Percentiles rank a stretch among this genome's conserved stretches.
These are phyloP conservation scores for Dasyornis broadbenti DNA, from an alignment of 2,113 vertebrate genomes.

Conservation along the genomic window DNA sequence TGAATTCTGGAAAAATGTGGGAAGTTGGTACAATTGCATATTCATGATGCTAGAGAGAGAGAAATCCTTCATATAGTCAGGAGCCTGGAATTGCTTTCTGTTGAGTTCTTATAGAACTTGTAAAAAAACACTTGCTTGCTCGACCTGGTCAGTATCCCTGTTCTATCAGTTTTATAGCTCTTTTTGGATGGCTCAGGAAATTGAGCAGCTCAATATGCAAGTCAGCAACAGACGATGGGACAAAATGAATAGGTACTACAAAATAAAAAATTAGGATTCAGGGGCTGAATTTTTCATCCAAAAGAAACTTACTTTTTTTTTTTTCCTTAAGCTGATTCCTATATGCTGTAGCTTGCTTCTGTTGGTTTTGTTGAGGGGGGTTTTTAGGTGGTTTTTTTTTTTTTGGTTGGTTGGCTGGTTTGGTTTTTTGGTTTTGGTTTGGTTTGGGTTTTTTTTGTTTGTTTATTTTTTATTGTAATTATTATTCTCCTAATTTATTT, in stretches of 20 bases:
- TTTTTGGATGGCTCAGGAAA: neutral
- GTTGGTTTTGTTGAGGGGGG: neutral
- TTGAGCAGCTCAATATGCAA: neutral
- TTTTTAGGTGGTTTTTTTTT: too few relatives aligned
- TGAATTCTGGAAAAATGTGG: neutral
- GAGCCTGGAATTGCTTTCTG: neutral
- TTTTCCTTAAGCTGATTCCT: neutral
- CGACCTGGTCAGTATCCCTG: fast-evolving
- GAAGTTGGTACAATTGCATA: neutral
- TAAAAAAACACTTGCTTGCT: neutral
- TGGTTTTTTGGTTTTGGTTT: too few relatives aligned
- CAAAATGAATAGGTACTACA: neutral
- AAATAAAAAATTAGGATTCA: neutral
- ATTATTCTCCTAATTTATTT: neutral
- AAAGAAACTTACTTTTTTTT: neutral
- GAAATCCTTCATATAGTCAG: neutral
- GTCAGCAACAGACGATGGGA: neutral
- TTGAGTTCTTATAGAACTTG: neutral
- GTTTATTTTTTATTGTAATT: neutral
- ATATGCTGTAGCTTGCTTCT: neutral
- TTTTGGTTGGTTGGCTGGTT: neutral
- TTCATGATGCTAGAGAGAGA: neutral
- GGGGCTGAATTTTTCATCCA: neutral
- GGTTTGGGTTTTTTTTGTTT: too few relatives aligned
- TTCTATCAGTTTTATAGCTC: neutral